phyloP scores from a whole-genome alignment of 1,140 invertebrate genomes.

The Globodera ellingtonae region DNA sequence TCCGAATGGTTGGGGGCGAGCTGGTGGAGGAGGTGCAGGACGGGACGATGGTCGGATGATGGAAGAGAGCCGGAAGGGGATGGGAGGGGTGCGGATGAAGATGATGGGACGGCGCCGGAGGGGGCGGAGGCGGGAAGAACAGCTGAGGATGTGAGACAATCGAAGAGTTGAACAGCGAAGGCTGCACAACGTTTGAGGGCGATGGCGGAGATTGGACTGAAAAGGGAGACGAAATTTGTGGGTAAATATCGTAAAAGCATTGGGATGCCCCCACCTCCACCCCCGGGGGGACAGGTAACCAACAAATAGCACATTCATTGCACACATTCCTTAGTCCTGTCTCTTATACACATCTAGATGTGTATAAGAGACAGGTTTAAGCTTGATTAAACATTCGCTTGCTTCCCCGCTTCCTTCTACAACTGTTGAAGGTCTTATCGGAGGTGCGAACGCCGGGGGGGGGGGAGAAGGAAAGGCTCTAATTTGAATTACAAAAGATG shows the following conservation, averaged over 20 bases:
- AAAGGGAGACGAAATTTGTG: not conserved
- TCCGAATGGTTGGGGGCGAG: conserved; percentile 4
- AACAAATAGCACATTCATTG: not conserved
- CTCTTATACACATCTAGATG: too few relatives aligned
- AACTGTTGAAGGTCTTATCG: not conserved
- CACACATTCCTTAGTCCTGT: not conserved
- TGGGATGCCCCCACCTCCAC: too few relatives aligned
- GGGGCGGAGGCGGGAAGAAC: not conserved
- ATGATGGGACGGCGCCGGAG: not conserved
- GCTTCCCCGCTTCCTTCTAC: not conserved
- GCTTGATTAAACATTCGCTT: not conserved
- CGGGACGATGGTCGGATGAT: conserved; percentile 3
- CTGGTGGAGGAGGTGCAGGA: not conserved
- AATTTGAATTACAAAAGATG: not conserved
- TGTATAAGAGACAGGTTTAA: too few relatives aligned
- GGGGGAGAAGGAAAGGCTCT: not conserved
- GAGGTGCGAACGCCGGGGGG: too few relatives aligned
- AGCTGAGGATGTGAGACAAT: not conserved
- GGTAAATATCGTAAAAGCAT: not conserved
- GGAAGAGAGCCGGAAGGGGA: conserved; percentile 1
- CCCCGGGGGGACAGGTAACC: not conserved
- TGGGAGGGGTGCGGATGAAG: not conserved
- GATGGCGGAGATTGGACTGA: not conserved
- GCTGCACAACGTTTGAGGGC: not conserved
- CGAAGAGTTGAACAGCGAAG: too few relatives aligned